Base-by-base conservation (phyloP, 2,113 vertebrate genomes). In the Diadophis punctatus region DNA sequence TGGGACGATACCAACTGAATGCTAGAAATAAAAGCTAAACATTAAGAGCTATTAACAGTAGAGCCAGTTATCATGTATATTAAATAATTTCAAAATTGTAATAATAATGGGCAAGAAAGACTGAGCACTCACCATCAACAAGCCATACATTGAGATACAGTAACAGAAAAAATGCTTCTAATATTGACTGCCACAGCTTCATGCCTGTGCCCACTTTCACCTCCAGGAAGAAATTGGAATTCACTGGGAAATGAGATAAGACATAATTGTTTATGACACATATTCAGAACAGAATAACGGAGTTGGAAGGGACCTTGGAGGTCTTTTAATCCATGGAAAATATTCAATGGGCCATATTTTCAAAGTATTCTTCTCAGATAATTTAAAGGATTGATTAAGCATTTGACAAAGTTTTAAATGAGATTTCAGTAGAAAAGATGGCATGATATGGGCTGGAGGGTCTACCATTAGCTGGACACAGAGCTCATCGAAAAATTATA, bases 241-340 rank as follows among this genome's bases (percentile, higher is more conserved):
- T 97, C 90, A 68, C 98, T 98, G 96, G 92, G 97, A 98, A 95
- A 97, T 14, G 97, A 2, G 0, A 14, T 85, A 95, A 43, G 58
- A 27, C 85, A 84, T 39, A 91, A 87, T 2, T n/a, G 48, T 39
- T 87, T 89, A n/a, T 27, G 23, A 88, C n/a, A 63, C 0, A 0
- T 60, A 60, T 60, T 3, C 8, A 27, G 25, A 25, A 60, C 25
- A 60, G 58, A 60, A 60, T 60, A 60, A 30, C 25, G 27, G 23
- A 27, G 58, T 60, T 60, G 58, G 56, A 58, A 10, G 2, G 56
- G 25, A 60, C 25, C 58, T 60, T 58, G 56, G 23, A 58, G 23
- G 56, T 58, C 58, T 27, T 60, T 25, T 1, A 60, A 60, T 60
- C 58, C 9, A 27, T 60, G 9, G 3, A 60, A 27, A 60, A 60